Base-by-base conservation (phyloP, 2,113 vertebrate genomes). In the Cinclus mexicanus region DNA sequence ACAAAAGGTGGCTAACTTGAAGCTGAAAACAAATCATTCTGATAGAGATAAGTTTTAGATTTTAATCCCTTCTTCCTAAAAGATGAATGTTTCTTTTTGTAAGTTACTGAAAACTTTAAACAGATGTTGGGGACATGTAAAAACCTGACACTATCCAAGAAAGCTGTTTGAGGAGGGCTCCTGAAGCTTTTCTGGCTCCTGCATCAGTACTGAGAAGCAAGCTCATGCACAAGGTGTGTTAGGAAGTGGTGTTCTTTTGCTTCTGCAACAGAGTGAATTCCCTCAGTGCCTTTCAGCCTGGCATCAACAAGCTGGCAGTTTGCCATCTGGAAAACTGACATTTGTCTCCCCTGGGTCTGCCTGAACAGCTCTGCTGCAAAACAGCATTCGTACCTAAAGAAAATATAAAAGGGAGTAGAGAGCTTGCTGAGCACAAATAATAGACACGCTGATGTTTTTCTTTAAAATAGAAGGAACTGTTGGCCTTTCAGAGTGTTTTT, bases 261-360 rank as follows among this genome's bases (percentile, higher is more conserved):
- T 89, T 95, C 77, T 89, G 53, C 78, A 89, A 25, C 68, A 65
- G 83, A 95, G 61, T 84, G 44, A 96, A 96, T 86, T 95, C 89
- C 86, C 70, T 91, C 33, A 13, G 95, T 79, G 81, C 78, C 61
- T 89, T 94, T 93, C 92, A 81, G 20, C 6, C 4, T 10, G 3
- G 50, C 67, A 75, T 71, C 59, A 31, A 79, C 29, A 82, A 44
- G 78, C 92, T 97, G 97, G 97, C 96, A 91, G 90, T 76, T 88
- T 94, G 93, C 95, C 97, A 91, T 93, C 88, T 88, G 91, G 83
- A 96, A 95, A 95, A 84, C 70, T 89, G 93, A 95, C 96, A 85
- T 91, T 96, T 78, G 52, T 65, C 59, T 97, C 97, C 94, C 94
- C 39, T 87, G 95, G 60, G 96, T 67, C 50, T 75, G 25, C 49